phyloP scores from a whole-genome alignment of 2,797 vertebrate genomes.

The Scomberomorus guttatus region DNA sequence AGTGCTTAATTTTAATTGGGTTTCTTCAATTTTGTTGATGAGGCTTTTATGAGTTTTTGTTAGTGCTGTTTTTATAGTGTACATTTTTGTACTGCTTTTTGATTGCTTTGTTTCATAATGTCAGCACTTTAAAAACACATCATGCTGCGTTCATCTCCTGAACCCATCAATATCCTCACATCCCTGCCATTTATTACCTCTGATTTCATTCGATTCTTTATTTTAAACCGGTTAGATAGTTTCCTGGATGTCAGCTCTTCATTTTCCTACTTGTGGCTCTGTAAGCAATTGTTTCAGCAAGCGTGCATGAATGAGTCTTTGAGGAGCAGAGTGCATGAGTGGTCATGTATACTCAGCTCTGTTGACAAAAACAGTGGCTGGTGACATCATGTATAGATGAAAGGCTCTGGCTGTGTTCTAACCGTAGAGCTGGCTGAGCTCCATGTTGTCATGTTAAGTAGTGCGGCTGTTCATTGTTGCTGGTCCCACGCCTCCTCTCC shows the following conservation, averaged over 20 bases:
- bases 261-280: constrained; percentile 2
- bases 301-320: neutral
- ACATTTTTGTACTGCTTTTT: neutral
- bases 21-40: constrained; percentile 14
- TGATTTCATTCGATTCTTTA: neutral
- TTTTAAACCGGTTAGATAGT: neutral
- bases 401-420: constrained; percentile 7
- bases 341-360: constrained; percentile 12
- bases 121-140: constrained; percentile 31
- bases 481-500: neutral
- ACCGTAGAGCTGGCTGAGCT: constrained; percentile 33
- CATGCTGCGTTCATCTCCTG: constrained; percentile 17
- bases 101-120: constrained; percentile 44
- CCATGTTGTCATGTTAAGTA: constrained; percentile 54
- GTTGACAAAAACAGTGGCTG: constrained; percentile 20
- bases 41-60: constrained; percentile 28
- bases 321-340: neutral
- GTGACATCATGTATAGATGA: constrained; percentile 45
- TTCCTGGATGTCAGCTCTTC: neutral
- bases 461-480: constrained; percentile 39
- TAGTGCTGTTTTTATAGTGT: neutral
- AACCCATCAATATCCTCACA: constrained; percentile 5
- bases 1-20: constrained; percentile 1
- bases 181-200: neutral
- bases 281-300: constrained; percentile 6